Conservation (phyloP, 2,888 invertebrate species). For the Gymnoscelis rufifasciata region DNA sequence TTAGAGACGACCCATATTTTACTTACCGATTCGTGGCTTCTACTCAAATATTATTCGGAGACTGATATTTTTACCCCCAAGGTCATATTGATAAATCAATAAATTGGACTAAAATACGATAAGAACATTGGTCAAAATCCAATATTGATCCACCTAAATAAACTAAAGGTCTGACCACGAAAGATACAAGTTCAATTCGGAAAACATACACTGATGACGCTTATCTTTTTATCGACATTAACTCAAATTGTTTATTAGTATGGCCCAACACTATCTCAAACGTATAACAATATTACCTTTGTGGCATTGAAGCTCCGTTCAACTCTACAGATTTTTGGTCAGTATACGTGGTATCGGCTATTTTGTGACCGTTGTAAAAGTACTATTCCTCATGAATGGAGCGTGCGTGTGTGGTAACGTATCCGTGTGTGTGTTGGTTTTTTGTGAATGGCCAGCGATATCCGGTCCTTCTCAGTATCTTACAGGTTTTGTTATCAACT, state of each 20-base stretch:
- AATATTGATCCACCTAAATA: constrained; percentile 12
- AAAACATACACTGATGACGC: constrained; percentile 24
- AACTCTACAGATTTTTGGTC: constrained; percentile 40
- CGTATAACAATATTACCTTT: constrained; percentile 35
- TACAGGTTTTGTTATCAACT: constrained; percentile 77
- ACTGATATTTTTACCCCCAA: too few species aligned
- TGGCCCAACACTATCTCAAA: constrained; percentile 42
- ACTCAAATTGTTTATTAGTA: constrained; percentile 30
- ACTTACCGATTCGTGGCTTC: too few species aligned
- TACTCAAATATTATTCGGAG: too few species aligned
- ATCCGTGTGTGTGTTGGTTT: constrained; percentile 56
- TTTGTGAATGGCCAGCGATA: constrained; percentile 77
- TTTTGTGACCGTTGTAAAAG: constrained; percentile 59
- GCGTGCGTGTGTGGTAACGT: constrained; percentile 44
- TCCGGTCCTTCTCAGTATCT: constrained; percentile 71
- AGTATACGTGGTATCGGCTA: constrained; percentile 45
- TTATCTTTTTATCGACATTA: constrained; percentile 31
- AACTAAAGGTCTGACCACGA: constrained; percentile 17
- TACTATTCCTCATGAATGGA: constrained; percentile 72
- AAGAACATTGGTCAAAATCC: constrained; percentile 14
- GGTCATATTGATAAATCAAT: neutral
- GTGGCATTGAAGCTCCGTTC: constrained; percentile 37
- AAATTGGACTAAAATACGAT: neutral
- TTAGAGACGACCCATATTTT: too few species aligned
- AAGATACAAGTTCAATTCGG: constrained; percentile 23